Evolutionary conservation across 2,113 vertebrate species (phyloP), one percentile per base, ranked within the genome.

Genomic region (Elephantulus edwardii): DNA sequence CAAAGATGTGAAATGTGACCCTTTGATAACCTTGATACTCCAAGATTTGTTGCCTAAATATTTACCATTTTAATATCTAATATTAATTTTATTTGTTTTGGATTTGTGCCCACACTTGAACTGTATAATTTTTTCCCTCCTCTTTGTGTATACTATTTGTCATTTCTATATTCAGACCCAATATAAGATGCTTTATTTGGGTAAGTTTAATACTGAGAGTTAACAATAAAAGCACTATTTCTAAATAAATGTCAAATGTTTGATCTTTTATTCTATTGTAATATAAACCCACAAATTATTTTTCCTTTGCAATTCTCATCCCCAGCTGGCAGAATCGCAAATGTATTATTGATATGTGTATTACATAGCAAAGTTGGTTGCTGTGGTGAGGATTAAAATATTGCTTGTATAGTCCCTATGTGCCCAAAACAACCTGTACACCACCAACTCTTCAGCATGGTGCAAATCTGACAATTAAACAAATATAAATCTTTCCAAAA

Each of bases 61-160:
- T 95, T 96, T 95, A 95, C 46, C 64, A 91, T 97, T 93, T 96
- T 96, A 95, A 96, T 90, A 97, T 89, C 96, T 76, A 20, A 24
- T 96, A 96, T 96, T 97, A 97, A 97, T 96, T 96, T 89, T 94
- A 93, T 96, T 97, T 97, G 77, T 54, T 96, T 95, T 95, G 79
- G 91, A 96, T 96, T 95, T 97, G 74, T 95, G 71, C 86, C 90
- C 94, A 90, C 50, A 77, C 33, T 95, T 97, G 76, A 92, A 81
- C 38, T 85, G 11, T 72, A 82, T 12, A n/a, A 83, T 75, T 93
- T 95, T 94, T 75, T 44, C 70, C 60, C 8, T 24, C 75, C 54
- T 84, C 28, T 86, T 88, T 89, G 22, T 86, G 72, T 81, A 96
- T 81, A 95, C 22, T 64, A 96, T 95, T 93, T 93, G 84, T 93